These are phyloP conservation scores for Apotomis capreana DNA, from an alignment of 2,888 invertebrate species.

Conservation along the genomic window DNA sequence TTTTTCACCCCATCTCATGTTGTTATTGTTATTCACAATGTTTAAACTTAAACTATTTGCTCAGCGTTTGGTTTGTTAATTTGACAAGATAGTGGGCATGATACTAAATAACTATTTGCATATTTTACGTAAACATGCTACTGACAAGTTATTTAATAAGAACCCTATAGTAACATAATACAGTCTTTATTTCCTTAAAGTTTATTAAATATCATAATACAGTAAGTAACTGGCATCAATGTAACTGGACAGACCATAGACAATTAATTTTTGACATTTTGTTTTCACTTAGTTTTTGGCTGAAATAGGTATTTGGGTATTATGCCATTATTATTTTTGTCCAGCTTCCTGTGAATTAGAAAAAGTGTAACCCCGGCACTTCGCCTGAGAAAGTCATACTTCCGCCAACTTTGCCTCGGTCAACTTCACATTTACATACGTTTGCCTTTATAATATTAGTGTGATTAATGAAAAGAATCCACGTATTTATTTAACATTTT, in stretches of 20 bases:
- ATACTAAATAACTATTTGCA: background rate
- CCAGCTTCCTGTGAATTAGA: too few relatives aligned
- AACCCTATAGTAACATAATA: background rate
- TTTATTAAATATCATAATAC: too few relatives aligned
- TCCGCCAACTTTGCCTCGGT: too few relatives aligned
- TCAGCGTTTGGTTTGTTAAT: constrained; percentile 5
- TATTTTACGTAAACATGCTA: background rate
- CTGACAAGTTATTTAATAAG: background rate
- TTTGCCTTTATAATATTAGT: too few relatives aligned
- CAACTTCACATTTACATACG: too few relatives aligned
- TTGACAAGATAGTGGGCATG: background rate
- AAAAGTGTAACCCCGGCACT: too few relatives aligned
- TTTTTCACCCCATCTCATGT: constrained; percentile 74
- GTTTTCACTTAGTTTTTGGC: too few relatives aligned
- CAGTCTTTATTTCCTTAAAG: background rate
- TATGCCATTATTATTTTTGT: too few relatives aligned
- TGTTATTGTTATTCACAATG: background rate
- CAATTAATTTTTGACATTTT: background rate
- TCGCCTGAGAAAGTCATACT: too few relatives aligned
- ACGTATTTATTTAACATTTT: background rate
- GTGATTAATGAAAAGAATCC: background rate
- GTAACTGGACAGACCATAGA: background rate
- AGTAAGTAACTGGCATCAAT: background rate
- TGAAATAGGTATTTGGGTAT: too few relatives aligned
- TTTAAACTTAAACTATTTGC: constrained; percentile 1